Evolutionary conservation across 2,888 invertebrate genomes (phyloP), one percentile per base, ranked within the genome.

Genomic region (Xestia rhomboidea): DNA sequence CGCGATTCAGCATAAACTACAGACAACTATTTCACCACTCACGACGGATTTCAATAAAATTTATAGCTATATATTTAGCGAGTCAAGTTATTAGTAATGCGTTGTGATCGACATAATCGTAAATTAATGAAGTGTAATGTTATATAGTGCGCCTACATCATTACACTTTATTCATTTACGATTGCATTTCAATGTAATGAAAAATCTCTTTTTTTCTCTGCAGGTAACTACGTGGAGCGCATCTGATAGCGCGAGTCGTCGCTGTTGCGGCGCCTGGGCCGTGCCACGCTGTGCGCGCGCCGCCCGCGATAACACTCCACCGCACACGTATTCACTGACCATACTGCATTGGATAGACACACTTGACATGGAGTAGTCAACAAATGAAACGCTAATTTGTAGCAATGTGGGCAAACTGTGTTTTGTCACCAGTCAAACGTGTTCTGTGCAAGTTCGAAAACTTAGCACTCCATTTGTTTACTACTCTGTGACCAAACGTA

Each of bases 171-270:
- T 38, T 49, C 2, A 44, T 51, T 15, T 54, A 38, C 5, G 21
- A 51, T 51, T 18, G 38, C 15, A 51, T 54, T 15, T 18, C 5
- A 21, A 30, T 38, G 0, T 38, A 41, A 27, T 54, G 30, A 63
- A 70, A 66, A 15, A 10, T 3, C 0, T 3, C 0, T 51, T 41
- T 41, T 0, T 10, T 66, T 38, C 41, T 41, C 41, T 83, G 0
- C 99, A 87, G 99, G 99, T 89, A 99, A 99, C 96, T 96, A 96
- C 93, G 96, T 96, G 91, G 96, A 96, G 93, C 96, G 96, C 91
- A 96, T 96, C 92, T 96, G 96, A 96, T 96, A 96, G 96, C 96
- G 96, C 92, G 92, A 92, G 88, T 82, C 91, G 89, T 95, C 95
- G 93, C 93, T 95, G 91, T 90, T 95, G 93, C 95, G 96, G 82